Percentiles rank a stretch among this genome's conserved stretches.
These are phyloP conservation scores for Sitophilus oryzae DNA, from an alignment of 1,140 invertebrate genomes.

Conservation along the genomic window DNA sequence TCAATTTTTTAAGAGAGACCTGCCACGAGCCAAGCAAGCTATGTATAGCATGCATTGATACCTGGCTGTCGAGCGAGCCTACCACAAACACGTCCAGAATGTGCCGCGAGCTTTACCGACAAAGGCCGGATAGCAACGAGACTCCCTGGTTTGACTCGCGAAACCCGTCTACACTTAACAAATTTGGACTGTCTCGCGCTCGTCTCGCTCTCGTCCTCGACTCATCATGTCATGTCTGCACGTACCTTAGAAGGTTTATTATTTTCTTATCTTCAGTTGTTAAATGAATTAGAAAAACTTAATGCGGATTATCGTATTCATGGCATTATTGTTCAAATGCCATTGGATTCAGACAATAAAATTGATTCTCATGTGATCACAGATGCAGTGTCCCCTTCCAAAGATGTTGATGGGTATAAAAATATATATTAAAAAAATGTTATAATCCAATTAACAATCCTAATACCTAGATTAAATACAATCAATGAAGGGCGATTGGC, in stretches of 20 bases:
- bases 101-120: too few species aligned
- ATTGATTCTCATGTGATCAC: slow-evolving; percentile 86
- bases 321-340: slow-evolving; percentile 98
- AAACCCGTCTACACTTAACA: too few species aligned
- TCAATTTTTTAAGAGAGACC: too few species aligned
- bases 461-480: slow-evolving; percentile 67
- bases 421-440: not conserved
- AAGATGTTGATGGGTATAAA: slow-evolving; percentile 91
- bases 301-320: slow-evolving; percentile 82
- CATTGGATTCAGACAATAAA: slow-evolving; percentile 72
- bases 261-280: slow-evolving; percentile 33
- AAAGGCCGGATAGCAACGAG: too few species aligned
- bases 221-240: not conserved
- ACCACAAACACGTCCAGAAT: too few species aligned
- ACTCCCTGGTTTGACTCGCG: too few species aligned
- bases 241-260: not conserved
- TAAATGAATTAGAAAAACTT: slow-evolving; percentile 66
- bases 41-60: too few species aligned
- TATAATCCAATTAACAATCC: too few species aligned
- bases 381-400: slow-evolving; percentile 75
- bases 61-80: too few species aligned
- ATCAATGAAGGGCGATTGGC: slow-evolving; percentile 85
- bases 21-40: too few species aligned
- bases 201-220: too few species aligned
- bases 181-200: too few species aligned